phyloP scores from a whole-genome alignment of 2,797 vertebrate genomes.

The Pipistrellus nathusii region DNA sequence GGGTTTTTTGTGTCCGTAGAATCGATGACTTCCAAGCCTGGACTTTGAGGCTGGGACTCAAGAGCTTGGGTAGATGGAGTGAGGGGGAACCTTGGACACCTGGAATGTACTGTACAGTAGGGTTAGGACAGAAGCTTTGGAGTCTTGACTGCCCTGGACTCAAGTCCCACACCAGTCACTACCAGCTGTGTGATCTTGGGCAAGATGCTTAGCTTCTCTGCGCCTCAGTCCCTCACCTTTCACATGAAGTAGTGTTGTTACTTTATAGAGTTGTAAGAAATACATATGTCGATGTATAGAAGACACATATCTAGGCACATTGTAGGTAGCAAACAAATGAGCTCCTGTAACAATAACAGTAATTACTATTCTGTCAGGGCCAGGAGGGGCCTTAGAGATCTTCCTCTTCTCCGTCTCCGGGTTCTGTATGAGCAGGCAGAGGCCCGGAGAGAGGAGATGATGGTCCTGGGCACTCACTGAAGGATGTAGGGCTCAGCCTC shows the following conservation, averaged over 20 bases:
- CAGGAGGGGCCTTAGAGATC: background rate
- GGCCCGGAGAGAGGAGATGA: background rate
- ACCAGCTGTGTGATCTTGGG: background rate
- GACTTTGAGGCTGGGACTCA: conserved; percentile 14
- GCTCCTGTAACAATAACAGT: background rate
- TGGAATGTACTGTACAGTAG: background rate
- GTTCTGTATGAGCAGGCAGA: background rate
- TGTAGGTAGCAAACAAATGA: background rate
- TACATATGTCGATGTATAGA: background rate
- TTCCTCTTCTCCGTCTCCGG: background rate
- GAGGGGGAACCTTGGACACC: background rate
- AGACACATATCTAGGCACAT: background rate
- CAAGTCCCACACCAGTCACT: background rate
- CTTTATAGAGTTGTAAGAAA: background rate
- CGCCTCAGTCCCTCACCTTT: background rate
- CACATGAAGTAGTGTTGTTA: conserved; percentile 16
- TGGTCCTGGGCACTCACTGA: conserved; percentile 5
- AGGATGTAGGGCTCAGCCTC: background rate
- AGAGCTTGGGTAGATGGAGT: background rate
- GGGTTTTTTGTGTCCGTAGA: background rate
- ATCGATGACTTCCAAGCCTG: background rate
- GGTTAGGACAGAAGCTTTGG: background rate
- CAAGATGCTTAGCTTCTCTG: conserved; percentile 10
- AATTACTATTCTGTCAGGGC: background rate
- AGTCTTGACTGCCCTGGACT: background rate